A percentile compares a stretch with the other conserved stretches of the same genome.
Conservation (phyloP, 2,888 invertebrate genomes). For the Pammene fasciana region DNA sequence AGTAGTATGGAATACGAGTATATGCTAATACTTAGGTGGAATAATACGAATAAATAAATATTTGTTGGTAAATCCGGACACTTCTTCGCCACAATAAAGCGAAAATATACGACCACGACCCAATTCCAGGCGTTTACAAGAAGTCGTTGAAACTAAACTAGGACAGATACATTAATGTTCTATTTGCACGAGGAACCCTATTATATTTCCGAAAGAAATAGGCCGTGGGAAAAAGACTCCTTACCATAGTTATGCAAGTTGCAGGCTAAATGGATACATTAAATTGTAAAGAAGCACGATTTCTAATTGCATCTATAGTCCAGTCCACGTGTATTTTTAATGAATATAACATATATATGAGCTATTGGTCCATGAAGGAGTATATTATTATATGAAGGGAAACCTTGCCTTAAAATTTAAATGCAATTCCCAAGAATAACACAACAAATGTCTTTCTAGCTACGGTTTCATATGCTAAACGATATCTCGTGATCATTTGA, state of each 20-base stretch:
- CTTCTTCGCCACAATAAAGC: constrained; percentile 24
- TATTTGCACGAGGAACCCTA: constrained; percentile 26
- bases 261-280: neutral
- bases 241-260: neutral
- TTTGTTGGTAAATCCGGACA: neutral
- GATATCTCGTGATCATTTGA: constrained; percentile 32
- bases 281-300: neutral
- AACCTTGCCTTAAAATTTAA: too few relatives aligned
- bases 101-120: constrained; percentile 30
- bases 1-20: too few relatives aligned
- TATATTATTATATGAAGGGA: too few relatives aligned
- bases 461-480: constrained; percentile 12
- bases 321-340: too few relatives aligned
- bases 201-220: constrained; percentile 19
- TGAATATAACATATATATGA: too few relatives aligned
- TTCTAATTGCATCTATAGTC: too few relatives aligned
- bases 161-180: constrained; percentile 35
- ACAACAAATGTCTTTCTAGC: too few relatives aligned
- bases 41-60: neutral
- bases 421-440: too few relatives aligned
- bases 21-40: too few relatives aligned
- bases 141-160: constrained; percentile 38
- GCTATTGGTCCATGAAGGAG: too few relatives aligned
- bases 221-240: constrained; percentile 8
- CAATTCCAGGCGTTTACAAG: constrained; percentile 33